These are phyloP conservation scores for Tetropium fuscum DNA, from an alignment of 2,888 invertebrate species.

Conservation along the genomic window DNA sequence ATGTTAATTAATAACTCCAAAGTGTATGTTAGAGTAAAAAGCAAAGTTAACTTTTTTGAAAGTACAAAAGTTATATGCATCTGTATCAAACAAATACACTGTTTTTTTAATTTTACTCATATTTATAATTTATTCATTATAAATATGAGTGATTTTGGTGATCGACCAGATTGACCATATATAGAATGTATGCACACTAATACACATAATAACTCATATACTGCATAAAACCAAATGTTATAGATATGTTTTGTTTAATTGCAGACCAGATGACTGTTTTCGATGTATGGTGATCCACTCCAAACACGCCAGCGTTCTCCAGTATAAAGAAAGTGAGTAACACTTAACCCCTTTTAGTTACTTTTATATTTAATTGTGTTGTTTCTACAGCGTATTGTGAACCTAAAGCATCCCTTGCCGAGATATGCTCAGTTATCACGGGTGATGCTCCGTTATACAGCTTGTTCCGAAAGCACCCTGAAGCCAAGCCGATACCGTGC, in stretches of 20 bases:
- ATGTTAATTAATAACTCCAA: too few relatives aligned
- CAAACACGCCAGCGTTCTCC: constrained; percentile 81
- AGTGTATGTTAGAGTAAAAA: too few relatives aligned
- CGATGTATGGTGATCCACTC: constrained; percentile 82
- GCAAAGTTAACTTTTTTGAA: too few relatives aligned
- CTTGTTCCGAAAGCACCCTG: constrained; percentile 79
- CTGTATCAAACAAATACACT: too few relatives aligned
- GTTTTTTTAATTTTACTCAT: too few relatives aligned
- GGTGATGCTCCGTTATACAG: constrained; percentile 80
- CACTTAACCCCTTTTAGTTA: constrained; percentile 1
- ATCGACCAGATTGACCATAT: too few relatives aligned
- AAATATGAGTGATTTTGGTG: too few relatives aligned
- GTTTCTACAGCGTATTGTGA: constrained; percentile 71
- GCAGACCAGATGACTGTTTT: constrained; percentile 77
- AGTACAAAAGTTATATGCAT: too few relatives aligned
- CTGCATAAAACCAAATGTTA: neutral
- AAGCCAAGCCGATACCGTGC: constrained; percentile 75
- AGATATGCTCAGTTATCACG: constrained; percentile 76
- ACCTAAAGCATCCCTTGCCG: constrained; percentile 70
- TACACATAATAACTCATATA: neutral
- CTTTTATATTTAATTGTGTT: constrained; percentile 9
- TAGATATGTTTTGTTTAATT: constrained; percentile 55
- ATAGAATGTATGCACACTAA: too few relatives aligned
- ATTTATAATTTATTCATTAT: too few relatives aligned
- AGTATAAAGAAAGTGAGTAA: constrained; percentile 86